Base-by-base conservation (phyloP, 2,888 invertebrate genomes). In the Euclidia mi region DNA sequence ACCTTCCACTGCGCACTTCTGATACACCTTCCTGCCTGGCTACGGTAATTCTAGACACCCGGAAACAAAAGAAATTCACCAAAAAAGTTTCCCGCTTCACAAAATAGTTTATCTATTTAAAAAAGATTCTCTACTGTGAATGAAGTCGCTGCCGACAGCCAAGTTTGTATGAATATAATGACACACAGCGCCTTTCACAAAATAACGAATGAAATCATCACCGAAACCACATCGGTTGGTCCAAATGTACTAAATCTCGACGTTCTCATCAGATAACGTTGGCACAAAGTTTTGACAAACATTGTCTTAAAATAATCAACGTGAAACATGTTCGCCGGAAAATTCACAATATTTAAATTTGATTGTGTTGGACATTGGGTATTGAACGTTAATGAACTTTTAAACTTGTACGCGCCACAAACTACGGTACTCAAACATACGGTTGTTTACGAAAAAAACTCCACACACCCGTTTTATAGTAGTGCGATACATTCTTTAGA, bases 301-400 rank as follows among this genome's bases (percentile, higher is more conserved):
- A 49, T 55, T 43, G 43, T 71, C 56, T 61, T 57, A 28, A 35
- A 52, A 46, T 53, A 70, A 69, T 70, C 60, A 56, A 60, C 66
- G 41, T 37, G 42, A 37, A 34, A 37, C 47, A 40, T 43, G 50
- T 50, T 52, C 48, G 69, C 64, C 75, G 78, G 78, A 80, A 78
- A 79, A 76, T 76, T 68, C 38, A 56, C 65, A 38, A 43, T 65
- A 63, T 73, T 68, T 52, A 68, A 73, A 67, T 69, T 35, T 62
- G 59, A 57, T 65, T 58, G 55, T 65, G 61, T 56, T 66, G 74
- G 76, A 69, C 79, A 81, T 82, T 81, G 81, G 66, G 65, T 79
- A 78, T 67, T 77, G 77, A 76, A 84, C 82, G 79, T 29, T 83
- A 82, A 79, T 82, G 81, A 82, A 82, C 81, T 81, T 82, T 80